Base-by-base conservation (phyloP, 1,140 invertebrate genomes). In the Pteromalus puparum region DNA sequence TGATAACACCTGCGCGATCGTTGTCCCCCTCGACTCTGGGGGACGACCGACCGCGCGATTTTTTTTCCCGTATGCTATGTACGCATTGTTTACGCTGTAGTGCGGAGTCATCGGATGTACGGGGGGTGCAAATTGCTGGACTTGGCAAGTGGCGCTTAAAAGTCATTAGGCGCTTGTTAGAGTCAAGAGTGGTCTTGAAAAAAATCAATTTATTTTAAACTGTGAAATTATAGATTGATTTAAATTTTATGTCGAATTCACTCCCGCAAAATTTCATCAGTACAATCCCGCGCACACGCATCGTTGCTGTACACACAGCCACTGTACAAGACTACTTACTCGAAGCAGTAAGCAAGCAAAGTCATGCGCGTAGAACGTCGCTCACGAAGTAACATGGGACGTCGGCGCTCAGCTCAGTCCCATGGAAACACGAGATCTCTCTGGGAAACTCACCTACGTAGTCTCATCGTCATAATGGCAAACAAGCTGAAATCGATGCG, bases 361-460 rank as follows among this genome's bases (percentile, higher is more conserved):
- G 53, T 61, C 53, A 61, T 61, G 53, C 53, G 53, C 53, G 48
- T 53, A 18, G 48, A 13, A 53, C 42, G 42, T 48, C 53, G 53
- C 18, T 61, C 18, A 24, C 67, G 34, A 34, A 70, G 61, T 46
- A 81, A 67, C 83, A 84, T 90, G 90, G 87, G 89, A 90, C 81
- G 76, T 85, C 81, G 85, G 76, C 48, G n/a, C 38, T 30, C 74
- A 80, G 76, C 81, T 34, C 84, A 86, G 46, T 90, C 90, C 87
- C 89, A 90, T 89, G 89, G 89, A 90, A 89, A 90, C 76, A 84
- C 86, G 88, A 89, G 90, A 88, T 89, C 46, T 61, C 53, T 61
- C 53, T 61, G 53, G 53, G 53, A 61, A 61, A 21, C 53, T 61
- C 46, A 15, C 12, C 15, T 48, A 48, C 15, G 15, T n/a, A n/a